These are phyloP conservation scores for Leptinotarsa tumamoca DNA, from an alignment of 2,888 invertebrate species.

Conservation along the genomic window DNA sequence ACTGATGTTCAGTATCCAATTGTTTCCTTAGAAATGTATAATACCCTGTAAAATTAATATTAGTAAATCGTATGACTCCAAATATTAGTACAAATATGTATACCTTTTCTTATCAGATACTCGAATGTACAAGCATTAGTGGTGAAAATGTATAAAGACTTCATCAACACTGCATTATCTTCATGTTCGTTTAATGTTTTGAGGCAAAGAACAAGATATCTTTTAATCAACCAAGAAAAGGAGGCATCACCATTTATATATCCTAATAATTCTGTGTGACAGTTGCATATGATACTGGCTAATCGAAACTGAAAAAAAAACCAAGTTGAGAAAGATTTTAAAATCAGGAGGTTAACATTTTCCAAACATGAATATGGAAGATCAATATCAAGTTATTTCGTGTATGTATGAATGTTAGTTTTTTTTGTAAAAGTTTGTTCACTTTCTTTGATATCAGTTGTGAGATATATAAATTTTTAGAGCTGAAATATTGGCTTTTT, in stretches of 20 bases:
- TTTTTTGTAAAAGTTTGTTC: too few species aligned
- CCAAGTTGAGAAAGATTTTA: background rate
- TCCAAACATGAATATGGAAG: background rate
- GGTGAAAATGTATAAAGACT: constrained; percentile 84
- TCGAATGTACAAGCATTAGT: constrained; percentile 67
- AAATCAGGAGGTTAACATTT: background rate
- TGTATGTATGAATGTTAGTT: too few species aligned
- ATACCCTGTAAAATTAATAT: constrained; percentile 71
- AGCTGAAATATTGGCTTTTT: too few species aligned
- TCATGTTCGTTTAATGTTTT: constrained; percentile 53
- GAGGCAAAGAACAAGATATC: constrained; percentile 61
- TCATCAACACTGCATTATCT: constrained; percentile 77
- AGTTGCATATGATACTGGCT: constrained; percentile 64
- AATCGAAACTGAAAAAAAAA: constrained; percentile 61
- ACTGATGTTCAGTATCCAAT: constrained; percentile 72
- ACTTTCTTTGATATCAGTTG: too few species aligned
- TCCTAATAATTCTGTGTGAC: constrained; percentile 53
- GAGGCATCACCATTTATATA: constrained; percentile 58
- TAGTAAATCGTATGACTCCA: background rate
- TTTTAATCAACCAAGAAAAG: constrained; percentile 67
- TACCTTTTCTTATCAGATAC: constrained; percentile 72
- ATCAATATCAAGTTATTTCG: background rate
- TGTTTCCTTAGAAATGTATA: constrained; percentile 79
- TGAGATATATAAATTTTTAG: too few species aligned
- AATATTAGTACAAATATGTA: too few species aligned